phyloP scores from a whole-genome alignment of 2,888 invertebrate genomes.

The Lottia gigantea region DNA sequence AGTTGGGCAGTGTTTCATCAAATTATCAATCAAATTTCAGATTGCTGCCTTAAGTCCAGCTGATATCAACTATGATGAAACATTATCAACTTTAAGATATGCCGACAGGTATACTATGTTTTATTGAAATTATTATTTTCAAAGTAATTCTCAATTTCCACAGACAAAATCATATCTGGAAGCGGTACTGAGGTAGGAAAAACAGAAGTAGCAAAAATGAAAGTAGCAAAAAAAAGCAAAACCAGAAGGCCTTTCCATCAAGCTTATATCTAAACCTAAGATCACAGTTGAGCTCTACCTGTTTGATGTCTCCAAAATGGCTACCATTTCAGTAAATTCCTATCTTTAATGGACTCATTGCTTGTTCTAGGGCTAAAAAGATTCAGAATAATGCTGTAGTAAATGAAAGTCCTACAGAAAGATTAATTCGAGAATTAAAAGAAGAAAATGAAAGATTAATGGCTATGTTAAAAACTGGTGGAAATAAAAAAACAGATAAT shows the following conservation, averaged over 20 bases:
- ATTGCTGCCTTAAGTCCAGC: constrained; percentile 57
- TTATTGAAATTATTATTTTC: no score
- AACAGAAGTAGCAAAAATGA: no score
- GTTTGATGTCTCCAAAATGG: no score
- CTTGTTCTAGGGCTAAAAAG: constrained; percentile 46
- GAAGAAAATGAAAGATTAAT: constrained; percentile 52
- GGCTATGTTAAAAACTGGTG: constrained; percentile 32
- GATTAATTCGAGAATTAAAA: constrained; percentile 53
- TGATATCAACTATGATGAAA: constrained; percentile 58
- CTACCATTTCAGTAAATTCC: no score
- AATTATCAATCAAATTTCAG: constrained; percentile 23
- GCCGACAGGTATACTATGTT: constrained; percentile 48
- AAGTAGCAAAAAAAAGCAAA: no score
- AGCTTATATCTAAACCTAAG: no score
- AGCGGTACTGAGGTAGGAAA: no score
- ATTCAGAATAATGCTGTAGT: constrained; percentile 56
- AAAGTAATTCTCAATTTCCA: no score
- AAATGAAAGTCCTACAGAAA: constrained; percentile 55
- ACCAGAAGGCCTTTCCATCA: no score
- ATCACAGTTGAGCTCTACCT: no score
- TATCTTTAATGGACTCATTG: no score
- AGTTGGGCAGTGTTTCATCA: not conserved
- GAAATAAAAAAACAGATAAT: not conserved
- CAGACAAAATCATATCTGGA: no score
- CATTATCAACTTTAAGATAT: constrained; percentile 54